A percentile compares a stretch with the other conserved stretches of the same genome.
Conservation (phyloP, 2,797 vertebrate species). For the Girardinus metallicus region DNA sequence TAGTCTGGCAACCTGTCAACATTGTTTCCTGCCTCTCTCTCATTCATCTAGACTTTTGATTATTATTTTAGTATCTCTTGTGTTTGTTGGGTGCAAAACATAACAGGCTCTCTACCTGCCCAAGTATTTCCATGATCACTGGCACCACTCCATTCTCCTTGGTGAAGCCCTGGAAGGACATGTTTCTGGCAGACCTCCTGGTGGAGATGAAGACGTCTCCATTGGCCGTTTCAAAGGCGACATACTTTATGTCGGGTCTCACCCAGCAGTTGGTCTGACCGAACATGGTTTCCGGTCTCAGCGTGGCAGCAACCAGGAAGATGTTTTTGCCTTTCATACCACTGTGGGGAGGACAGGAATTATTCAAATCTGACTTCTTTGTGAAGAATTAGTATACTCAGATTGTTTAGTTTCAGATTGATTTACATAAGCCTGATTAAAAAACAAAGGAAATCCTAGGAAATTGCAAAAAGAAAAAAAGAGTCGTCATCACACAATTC, state of each 20-base stretch:
- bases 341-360: conserved; percentile 67
- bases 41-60: neutral
- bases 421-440: neutral
- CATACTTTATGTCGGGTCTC: conserved; percentile 93
- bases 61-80: neutral
- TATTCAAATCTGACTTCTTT: neutral
- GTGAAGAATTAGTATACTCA: neutral
- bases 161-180: conserved; percentile 96
- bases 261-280: conserved; percentile 99
- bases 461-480: neutral
- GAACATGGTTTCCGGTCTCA: conserved; percentile 98
- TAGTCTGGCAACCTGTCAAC: neutral
- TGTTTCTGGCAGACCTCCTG: conserved; percentile 92
- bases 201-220: conserved; percentile 93
- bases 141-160: conserved; percentile 90
- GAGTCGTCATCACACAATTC: neutral
- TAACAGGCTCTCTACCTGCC: conserved; percentile 83
- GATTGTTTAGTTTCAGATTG: neutral
- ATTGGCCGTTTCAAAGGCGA: conserved; percentile 87
- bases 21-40: neutral
- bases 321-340: conserved; percentile 90
- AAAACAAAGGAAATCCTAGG: neutral
- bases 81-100: neutral
- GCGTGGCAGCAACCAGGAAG: conserved; percentile 94
- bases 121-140: conserved; percentile 92